Base-by-base conservation (phyloP, 2,888 invertebrate species). In the Brachypalpus laphriformis region DNA sequence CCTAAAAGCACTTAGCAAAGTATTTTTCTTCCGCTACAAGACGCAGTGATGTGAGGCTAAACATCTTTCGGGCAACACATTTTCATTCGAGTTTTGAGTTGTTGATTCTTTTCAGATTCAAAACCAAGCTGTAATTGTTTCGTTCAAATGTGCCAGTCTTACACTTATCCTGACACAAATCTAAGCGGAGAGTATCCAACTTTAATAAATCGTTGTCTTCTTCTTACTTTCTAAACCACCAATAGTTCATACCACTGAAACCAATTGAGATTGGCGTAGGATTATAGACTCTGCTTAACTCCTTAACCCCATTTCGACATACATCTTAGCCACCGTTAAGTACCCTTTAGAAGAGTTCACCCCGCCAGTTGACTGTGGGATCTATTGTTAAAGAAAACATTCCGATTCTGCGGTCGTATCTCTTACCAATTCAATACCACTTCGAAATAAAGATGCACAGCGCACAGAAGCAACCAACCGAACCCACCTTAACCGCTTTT, bases 401-500 rank as follows among this genome's bases (percentile, higher is more conserved):
- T 59, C 16, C 25, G 16, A 47, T 51, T 51, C 42, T 28, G 51
- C 16, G 70, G 59, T 37, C 49, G 28, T 59, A 5, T 11, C 6
- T 20, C 14, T 20, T 4, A 37, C 22, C 11, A 11, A 8, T 37
- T 14, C 68, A 54, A 37, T 47, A 22, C 54, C 28, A 34, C 47
- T 18, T 18, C 40, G 49, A n/a, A 57, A 37, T 31, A 59, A 57
- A 59, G 45, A 61, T 47, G 42, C 70, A 68, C 49, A 37, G 25
- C n/a, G n/a, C 47, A 66, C 76, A 59, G 49, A 31, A 65, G 65
- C 56, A 63, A 28, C 42, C 18, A 51, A 2, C 28, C 7, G n/a
- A 68, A 11, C 77, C 47, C 77, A 78, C 77, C 77, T 63, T 56
- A 63, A 71, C 77, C 61, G 56, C 61, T 42, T 63, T 78, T 71